Percentiles rank a stretch among this genome's conserved stretches.
Evolutionary conservation across 92 coral and sea anemone species (phyloP).

Genomic region (Palythoa caribaeorum): DNA sequence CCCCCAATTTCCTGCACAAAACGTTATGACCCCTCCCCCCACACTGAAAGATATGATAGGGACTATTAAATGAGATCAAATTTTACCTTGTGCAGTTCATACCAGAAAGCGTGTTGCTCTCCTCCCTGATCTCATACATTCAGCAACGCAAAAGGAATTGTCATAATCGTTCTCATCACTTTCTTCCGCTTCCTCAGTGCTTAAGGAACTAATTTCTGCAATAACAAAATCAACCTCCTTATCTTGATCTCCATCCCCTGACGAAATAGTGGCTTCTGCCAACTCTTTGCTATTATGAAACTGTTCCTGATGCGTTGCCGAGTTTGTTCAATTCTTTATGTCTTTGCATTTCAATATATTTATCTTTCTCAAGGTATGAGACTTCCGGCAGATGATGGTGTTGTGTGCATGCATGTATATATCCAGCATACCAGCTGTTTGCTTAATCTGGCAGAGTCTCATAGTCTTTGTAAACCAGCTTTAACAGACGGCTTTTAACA

Average conservation of each 20-base stretch:
- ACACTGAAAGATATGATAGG: too few relatives aligned
- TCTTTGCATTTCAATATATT: conserved; percentile 22
- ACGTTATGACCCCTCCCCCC: too few relatives aligned
- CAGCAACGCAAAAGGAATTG: conserved; percentile 37
- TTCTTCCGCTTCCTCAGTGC: conserved; percentile 45
- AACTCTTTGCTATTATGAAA: conserved; percentile 41
- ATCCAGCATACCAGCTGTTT: conserved; percentile 24
- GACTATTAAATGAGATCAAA: conserved; percentile 16
- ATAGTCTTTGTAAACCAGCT: conserved; percentile 44
- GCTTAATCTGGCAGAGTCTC: conserved; percentile 17
- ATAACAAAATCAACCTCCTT: conserved; percentile 44
- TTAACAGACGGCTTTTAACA: neutral
- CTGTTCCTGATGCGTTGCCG: conserved; percentile 48
- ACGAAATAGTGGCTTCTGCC: conserved; percentile 49
- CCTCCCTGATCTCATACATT: conserved; percentile 60
- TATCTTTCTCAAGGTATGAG: conserved; percentile 38
- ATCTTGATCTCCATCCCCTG: conserved; percentile 65
- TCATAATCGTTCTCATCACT: conserved; percentile 59
- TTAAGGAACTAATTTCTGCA: too few relatives aligned
- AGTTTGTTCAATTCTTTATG: conserved; percentile 21
- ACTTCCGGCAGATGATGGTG: conserved; percentile 23
- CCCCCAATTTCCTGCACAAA: too few relatives aligned
- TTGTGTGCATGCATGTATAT: conserved; percentile 27
- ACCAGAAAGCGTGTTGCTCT: conserved; percentile 72
- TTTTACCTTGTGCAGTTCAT: conserved; percentile 18